phyloP scores from a whole-genome alignment of 92 coral and sea anemone genomes.

The Parazoanthus atlanticus region DNA sequence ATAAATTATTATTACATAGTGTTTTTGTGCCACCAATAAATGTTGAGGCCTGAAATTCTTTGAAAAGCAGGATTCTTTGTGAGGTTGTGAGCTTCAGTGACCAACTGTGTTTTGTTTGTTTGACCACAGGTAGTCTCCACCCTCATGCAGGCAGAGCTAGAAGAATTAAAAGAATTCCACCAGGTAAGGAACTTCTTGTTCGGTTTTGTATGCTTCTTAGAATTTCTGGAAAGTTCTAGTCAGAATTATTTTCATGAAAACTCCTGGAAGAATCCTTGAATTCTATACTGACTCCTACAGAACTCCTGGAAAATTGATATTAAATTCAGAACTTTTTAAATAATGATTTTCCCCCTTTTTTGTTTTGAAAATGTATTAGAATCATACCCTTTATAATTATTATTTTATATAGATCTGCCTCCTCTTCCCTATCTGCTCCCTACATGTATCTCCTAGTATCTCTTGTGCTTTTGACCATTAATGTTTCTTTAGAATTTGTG shows the following conservation, averaged over 20 bases:
- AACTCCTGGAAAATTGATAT: background rate
- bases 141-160: constrained; percentile 57
- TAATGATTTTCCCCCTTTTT: background rate
- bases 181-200: constrained; percentile 24
- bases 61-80: background rate
- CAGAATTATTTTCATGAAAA: too few relatives aligned
- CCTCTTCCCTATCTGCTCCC: too few relatives aligned
- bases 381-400: too few relatives aligned
- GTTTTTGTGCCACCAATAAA: background rate
- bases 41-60: background rate
- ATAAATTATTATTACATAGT: background rate
- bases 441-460: too few relatives aligned
- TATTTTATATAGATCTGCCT: too few relatives aligned
- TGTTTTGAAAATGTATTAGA: background rate
- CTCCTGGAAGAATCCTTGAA: background rate
- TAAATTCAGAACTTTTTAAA: background rate
- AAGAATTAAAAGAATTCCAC: constrained; percentile 49
- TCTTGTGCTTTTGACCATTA: too few relatives aligned
- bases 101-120: background rate
- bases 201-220: background rate
- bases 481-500: too few relatives aligned
- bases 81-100: background rate
- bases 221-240: background rate
- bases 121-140: constrained; percentile 31
- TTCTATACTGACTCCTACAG: background rate